A percentile compares a stretch with the other conserved stretches of the same genome.
Conservation (phyloP, 2,113 vertebrate species). For the Athene cunicularia region DNA sequence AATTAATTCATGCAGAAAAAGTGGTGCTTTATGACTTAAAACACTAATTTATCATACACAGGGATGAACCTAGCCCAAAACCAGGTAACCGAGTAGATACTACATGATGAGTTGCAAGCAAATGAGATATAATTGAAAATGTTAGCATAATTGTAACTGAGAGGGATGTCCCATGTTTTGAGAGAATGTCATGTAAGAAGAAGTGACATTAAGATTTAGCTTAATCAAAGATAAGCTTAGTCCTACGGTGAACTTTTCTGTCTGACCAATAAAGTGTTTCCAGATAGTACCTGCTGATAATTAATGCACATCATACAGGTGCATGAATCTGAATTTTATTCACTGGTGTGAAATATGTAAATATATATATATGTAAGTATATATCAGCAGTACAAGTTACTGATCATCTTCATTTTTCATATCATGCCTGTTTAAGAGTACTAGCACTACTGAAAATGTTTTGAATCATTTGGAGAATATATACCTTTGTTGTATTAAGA, state of each 20-base stretch:
- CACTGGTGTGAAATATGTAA: neutral
- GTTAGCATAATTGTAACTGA: neutral
- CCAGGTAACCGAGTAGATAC: neutral
- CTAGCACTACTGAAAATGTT: neutral
- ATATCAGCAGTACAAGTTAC: neutral
- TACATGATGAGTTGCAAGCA: neutral
- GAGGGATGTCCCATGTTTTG: neutral
- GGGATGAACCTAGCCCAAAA: neutral
- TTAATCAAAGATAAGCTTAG: neutral
- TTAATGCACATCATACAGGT: neutral
- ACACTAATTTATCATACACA: neutral
- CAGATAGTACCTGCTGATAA: neutral
- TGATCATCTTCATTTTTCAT: neutral
- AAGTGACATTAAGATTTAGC: neutral
- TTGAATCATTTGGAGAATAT: neutral
- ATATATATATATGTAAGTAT: neutral
- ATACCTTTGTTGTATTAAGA: neutral
- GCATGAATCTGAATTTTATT: neutral
- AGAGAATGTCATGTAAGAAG: neutral
- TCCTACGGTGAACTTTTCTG: neutral
- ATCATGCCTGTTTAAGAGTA: neutral
- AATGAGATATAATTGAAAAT: neutral
- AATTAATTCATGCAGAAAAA: neutral
- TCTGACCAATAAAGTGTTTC: neutral
- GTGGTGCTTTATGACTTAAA: neutral